Evolutionary conservation across 2,113 vertebrate species (phyloP).

Genomic region (Ploceus nigricollis): DNA sequence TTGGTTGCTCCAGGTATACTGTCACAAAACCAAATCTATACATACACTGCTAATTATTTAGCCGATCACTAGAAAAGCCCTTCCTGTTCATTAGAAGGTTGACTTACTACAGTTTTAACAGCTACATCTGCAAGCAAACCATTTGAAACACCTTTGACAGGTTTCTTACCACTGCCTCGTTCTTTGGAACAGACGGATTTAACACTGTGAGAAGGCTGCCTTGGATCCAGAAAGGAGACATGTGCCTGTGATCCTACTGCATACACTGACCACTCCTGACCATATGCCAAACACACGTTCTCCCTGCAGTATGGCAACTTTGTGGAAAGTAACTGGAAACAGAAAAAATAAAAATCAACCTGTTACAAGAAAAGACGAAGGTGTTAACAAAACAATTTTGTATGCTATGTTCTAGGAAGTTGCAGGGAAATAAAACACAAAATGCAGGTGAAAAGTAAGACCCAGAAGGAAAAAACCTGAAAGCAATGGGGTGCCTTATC

Average conservation of each 20-base stretch:
- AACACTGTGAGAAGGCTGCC: slow-evolving; percentile 87
- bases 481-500: not conserved
- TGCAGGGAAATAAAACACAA: not conserved
- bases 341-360: not conserved
- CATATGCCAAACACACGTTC: slow-evolving; percentile 96
- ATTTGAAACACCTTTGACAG: not conserved
- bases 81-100: not conserved
- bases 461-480: not conserved
- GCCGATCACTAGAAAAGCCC: not conserved
- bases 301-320: slow-evolving; percentile 96
- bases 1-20: not conserved
- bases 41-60: not conserved
- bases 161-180: slow-evolving; percentile 88
- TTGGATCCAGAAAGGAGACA: slow-evolving; percentile 94
- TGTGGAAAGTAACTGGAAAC: slow-evolving; percentile 87
- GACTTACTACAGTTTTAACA: not conserved
- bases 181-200: slow-evolving; percentile 94
- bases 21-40: not conserved
- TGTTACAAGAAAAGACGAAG: not conserved
- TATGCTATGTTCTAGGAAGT: not conserved
- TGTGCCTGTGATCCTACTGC: slow-evolving; percentile 97
- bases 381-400: not conserved
- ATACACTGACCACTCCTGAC: slow-evolving; percentile 96
- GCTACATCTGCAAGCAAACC: not conserved
- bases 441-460: not conserved